phyloP scores from a whole-genome alignment of 2,797 vertebrate genomes.

The Sebastes wilsoni region DNA sequence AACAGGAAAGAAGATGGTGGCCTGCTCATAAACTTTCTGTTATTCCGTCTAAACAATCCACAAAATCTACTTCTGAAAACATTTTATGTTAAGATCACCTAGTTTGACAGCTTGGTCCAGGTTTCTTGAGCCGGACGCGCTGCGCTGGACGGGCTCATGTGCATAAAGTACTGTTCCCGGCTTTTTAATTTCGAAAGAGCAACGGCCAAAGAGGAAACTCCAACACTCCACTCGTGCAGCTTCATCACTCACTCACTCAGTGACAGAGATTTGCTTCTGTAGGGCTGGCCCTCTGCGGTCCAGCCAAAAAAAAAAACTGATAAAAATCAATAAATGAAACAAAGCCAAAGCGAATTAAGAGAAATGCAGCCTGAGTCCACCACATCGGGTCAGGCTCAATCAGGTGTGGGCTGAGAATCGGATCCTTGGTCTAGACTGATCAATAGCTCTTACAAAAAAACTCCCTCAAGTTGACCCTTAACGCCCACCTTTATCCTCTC shows the following conservation, averaged over 20 bases:
- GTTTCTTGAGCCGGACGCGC: accelerated
- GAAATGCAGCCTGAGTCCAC: neutral
- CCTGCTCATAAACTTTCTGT: no score
- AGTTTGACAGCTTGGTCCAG: no score
- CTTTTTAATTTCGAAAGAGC: no score
- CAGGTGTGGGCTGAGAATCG: slow-evolving; percentile 15
- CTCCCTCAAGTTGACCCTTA: slow-evolving; percentile 19
- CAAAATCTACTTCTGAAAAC: no score
- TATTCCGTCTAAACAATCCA: no score
- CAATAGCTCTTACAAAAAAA: slow-evolving; percentile 34
- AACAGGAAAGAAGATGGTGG: accelerated
- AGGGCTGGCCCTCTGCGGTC: no score
- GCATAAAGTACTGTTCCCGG: accelerated
- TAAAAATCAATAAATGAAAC: neutral
- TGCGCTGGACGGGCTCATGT: no score
- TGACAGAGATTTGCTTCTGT: no score
- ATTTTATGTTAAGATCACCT: no score
- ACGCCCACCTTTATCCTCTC: slow-evolving; percentile 27
- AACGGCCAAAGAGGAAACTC: no score
- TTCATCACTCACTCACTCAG: no score
- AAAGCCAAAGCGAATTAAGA: neutral
- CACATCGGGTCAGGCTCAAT: neutral
- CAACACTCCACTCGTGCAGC: no score
- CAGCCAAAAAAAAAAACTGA: neutral
- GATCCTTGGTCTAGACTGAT: slow-evolving; percentile 42